A percentile compares a stretch with the other conserved stretches of the same genome.
Conservation (phyloP, 1,140 invertebrate species). For the Danaus plexippus region DNA sequence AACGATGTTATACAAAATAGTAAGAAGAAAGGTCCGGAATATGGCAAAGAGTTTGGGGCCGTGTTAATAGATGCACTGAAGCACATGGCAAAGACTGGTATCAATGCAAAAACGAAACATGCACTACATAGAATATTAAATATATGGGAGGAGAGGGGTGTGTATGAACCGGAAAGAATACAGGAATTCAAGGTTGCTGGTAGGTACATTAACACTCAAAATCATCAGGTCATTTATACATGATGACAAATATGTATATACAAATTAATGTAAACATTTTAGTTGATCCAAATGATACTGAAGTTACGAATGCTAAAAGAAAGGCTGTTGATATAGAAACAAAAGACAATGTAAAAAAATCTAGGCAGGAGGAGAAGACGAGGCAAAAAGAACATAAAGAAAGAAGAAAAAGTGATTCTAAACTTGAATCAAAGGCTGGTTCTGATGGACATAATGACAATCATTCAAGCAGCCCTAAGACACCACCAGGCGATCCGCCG, state of each 20-base stretch:
- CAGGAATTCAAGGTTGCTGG: conserved; percentile 79
- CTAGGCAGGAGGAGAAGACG: conserved; percentile 33
- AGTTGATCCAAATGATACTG: conserved; percentile 58
- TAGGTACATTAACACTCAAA: conserved; percentile 27
- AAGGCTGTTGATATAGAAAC: conserved; percentile 42
- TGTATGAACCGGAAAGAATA: conserved; percentile 87
- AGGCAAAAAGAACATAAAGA: conserved; percentile 30
- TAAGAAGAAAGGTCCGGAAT: conserved; percentile 97
- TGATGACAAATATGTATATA: conserved; percentile 1
- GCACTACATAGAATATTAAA: conserved; percentile 85
- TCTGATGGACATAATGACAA: conserved; percentile 81
- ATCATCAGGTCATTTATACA: conserved; percentile 1
- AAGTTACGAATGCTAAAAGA: conserved; percentile 45
- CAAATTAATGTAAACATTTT: conserved; percentile 23
- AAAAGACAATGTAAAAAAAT: conserved; percentile 61
- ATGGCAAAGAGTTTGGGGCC: conserved; percentile 87
- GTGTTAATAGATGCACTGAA: conserved; percentile 86
- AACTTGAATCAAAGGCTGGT: conserved; percentile 53
- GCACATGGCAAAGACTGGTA: conserved; percentile 80
- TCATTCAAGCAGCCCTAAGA: conserved; percentile 82
- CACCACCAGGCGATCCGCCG: conserved; percentile 87
- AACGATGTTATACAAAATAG: conserved; percentile 99
- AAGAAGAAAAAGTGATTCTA: conserved; percentile 54
- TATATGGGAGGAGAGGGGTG: conserved; percentile 94
- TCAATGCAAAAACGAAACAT: conserved; percentile 83